Evolutionary conservation across 1,140 invertebrate genomes (phyloP), one percentile per base, ranked within the genome.

Genomic region (Atopsyche davidsoni): DNA sequence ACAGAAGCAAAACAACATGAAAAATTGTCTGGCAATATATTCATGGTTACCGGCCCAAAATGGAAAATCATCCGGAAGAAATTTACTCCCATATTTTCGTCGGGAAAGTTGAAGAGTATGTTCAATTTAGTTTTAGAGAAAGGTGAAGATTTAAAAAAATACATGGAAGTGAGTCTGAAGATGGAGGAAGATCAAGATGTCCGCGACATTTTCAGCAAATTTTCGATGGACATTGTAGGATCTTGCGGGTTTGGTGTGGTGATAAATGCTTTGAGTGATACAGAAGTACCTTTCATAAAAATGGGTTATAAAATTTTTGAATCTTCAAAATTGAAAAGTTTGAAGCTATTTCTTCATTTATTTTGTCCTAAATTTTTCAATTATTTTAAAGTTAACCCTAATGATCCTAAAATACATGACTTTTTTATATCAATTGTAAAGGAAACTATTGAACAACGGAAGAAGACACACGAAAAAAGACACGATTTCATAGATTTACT

Each of bases 151-250:
- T 58, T 69, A 25, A 25, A 59, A 7, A 40, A 53, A 16, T 62
- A 60, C 55, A 25, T 69, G 11, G 40, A 50, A 3, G 43, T 7
- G 13, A 31, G 9, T 2, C 1, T 34, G 1, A n/a, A 32, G 2
- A 39, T 46, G 2, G 28, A 40, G 16, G 24, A 43, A 6, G 41
- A 44, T 44, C 44, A 66, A 0, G 66, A 72, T 11, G 1, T 64
- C 0, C 72, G 69, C 36, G 70, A 76, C 6, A 16, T 76, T 0
- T 61, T 69, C 18, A 69, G 65, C 0, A 68, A 67, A 16, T 82
- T 75, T 46, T 74, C 75, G 0, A 79, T 80, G 17, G 82, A 85
- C 54, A 65, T 80, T 1, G 80, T 84, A 18, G 75, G 71, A 2
- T 68, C 64, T 3, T 76, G 74, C 28, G 76, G 73, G 3, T 84